Percentiles rank a stretch among this genome's conserved stretches.
phyloP scores from a whole-genome alignment of 2,888 invertebrate genomes.

The Sarcophaga subvicina region DNA sequence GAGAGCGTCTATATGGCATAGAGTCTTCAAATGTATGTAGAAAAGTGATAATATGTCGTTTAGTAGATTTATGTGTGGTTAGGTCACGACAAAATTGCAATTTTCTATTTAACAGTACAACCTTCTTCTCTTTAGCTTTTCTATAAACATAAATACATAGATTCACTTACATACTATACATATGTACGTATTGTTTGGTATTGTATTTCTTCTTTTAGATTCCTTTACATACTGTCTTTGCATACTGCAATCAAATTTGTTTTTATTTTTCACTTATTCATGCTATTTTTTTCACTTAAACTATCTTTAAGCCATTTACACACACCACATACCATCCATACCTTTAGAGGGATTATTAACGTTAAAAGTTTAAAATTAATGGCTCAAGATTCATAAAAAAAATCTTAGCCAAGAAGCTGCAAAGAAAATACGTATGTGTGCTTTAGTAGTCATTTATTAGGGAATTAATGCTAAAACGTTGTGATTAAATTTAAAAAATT shows the following conservation, averaged over 20 bases:
- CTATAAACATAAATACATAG: not conserved
- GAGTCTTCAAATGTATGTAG: conserved; percentile 27
- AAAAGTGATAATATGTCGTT: conserved; percentile 65
- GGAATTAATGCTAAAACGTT: conserved; percentile 46
- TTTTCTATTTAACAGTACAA: conserved; percentile 55
- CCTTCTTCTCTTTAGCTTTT: no score
- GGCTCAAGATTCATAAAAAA: conserved; percentile 40
- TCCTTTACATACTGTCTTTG: conserved; percentile 8
- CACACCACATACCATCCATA: not conserved
- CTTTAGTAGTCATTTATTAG: conserved; percentile 55
- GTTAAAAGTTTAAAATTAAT: conserved; percentile 52
- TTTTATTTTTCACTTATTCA: not conserved
- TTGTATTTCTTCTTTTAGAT: conserved; percentile 2
- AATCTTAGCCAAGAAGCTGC: not conserved
- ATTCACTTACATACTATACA: not conserved
- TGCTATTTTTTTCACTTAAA: not conserved
- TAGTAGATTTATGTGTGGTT: conserved; percentile 68
- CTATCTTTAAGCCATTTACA: conserved; percentile 14
- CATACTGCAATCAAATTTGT: not conserved
- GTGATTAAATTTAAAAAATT: conserved; percentile 48
- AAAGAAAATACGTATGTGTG: conserved; percentile 6
- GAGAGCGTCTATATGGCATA: not conserved
- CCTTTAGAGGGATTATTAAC: conserved; percentile 31
- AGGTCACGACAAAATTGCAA: conserved; percentile 65
- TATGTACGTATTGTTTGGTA: not conserved